A percentile compares a stretch with the other conserved stretches of the same genome.
Evolutionary conservation across 2,113 vertebrate species (phyloP).

Genomic region (Lepus americanus): DNA sequence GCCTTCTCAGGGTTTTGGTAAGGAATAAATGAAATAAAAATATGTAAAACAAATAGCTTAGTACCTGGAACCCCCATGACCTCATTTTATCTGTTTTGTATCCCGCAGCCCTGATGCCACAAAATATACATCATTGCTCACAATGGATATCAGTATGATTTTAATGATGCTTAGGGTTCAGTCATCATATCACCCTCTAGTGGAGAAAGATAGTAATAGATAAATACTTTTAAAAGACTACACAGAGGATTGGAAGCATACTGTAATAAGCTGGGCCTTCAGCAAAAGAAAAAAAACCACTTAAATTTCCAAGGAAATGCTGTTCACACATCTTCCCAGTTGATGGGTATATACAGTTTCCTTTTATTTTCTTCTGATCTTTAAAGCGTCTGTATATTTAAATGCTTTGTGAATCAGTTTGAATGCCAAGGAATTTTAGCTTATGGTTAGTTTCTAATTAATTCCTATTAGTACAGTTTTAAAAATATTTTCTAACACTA

Average conservation of each 20-base stretch:
- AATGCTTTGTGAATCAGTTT: constrained; percentile 11
- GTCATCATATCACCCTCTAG: constrained; percentile 48
- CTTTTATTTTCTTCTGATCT: neutral
- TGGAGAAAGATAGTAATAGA: constrained; percentile 52
- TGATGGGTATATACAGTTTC: neutral
- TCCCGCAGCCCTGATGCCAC: neutral
- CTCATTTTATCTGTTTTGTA: neutral
- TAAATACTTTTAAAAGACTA: constrained; percentile 18
- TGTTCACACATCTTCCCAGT: neutral
- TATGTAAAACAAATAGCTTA: neutral
- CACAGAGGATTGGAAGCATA: neutral
- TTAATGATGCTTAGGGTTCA: constrained; percentile 9
- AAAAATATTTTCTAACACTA: constrained; percentile 5
- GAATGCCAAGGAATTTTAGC: constrained; percentile 37
- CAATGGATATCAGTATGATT: neutral
- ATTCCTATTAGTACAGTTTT: constrained; percentile 26
- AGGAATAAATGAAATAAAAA: constrained; percentile 31
- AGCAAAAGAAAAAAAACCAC: constrained; percentile 31
- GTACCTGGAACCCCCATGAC: neutral
- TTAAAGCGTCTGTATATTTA: constrained; percentile 34
- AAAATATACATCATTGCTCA: neutral
- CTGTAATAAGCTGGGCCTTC: neutral
- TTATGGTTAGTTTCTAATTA: constrained; percentile 34
- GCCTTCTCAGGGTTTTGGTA: neutral
- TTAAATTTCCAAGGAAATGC: neutral